Evolutionary conservation across 2,113 vertebrate species (phyloP).

Genomic region (Cynocephalus volans): DNA sequence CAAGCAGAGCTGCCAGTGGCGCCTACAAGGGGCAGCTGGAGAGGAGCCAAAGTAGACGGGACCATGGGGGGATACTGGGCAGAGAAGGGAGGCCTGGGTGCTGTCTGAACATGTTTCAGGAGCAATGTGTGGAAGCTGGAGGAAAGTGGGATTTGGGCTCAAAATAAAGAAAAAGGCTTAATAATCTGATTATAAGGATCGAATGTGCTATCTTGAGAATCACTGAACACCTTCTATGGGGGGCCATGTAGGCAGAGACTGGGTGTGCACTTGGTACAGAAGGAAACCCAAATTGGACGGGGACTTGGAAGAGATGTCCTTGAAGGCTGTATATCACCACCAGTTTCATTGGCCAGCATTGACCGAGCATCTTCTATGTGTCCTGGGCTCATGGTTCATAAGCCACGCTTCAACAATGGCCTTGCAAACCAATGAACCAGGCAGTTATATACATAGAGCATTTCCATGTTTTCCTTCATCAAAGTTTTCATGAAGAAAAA

Average conservation of each 20-base stretch:
- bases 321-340: neutral
- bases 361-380: neutral
- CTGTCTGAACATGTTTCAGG: neutral
- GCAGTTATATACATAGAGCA: neutral
- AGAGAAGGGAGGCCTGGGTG: neutral
- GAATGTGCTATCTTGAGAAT: neutral
- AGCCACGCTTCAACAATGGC: neutral
- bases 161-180: conserved; percentile 20
- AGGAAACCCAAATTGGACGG: neutral
- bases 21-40: neutral
- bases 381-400: neutral
- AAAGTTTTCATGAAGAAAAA: conserved; percentile 13
- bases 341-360: neutral
- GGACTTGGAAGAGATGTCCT: neutral
- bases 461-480: neutral
- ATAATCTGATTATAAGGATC: neutral
- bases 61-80: neutral
- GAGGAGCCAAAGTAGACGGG: neutral
- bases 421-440: neutral
- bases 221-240: neutral
- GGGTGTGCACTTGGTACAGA: neutral
- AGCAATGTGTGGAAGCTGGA: neutral
- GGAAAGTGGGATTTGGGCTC: neutral
- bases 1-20: neutral
- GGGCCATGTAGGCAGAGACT: neutral